phyloP scores from a whole-genome alignment of 2,797 vertebrate genomes.

The Podarcis siculus region DNA sequence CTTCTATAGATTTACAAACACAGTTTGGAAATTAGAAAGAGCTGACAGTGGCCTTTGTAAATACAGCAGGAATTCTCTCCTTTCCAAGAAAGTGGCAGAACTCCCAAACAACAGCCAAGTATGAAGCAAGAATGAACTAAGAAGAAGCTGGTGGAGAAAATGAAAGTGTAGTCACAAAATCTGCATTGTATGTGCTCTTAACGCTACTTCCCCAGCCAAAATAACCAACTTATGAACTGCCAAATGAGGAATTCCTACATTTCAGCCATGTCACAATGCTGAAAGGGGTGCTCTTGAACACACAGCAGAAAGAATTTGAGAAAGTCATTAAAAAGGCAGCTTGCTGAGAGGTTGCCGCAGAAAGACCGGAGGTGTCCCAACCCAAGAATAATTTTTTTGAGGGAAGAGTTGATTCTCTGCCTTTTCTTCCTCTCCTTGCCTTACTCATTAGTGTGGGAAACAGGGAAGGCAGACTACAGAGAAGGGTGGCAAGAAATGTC shows the following conservation, averaged over 20 bases:
- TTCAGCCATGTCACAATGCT: neutral
- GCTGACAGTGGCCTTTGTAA: neutral
- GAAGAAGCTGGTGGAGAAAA: neutral
- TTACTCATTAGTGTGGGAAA: neutral
- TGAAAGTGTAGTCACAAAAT: neutral
- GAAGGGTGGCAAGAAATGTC: neutral
- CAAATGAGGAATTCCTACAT: constrained; percentile 19
- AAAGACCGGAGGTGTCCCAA: constrained; percentile 1
- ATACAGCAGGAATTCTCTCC: neutral
- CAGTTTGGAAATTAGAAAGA: neutral
- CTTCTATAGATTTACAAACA: neutral
- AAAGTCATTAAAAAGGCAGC: constrained; percentile 21
- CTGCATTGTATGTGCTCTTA: neutral
- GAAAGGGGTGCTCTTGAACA: constrained; percentile 2
- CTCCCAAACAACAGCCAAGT: neutral
- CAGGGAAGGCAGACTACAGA: neutral
- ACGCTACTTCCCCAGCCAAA: neutral
- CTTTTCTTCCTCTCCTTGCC: neutral
- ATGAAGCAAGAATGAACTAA: neutral
- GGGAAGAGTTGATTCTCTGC: neutral
- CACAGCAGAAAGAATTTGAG: neutral
- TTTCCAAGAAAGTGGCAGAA: neutral
- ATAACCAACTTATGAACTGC: neutral
- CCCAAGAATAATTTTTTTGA: neutral
- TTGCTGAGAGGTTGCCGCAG: constrained; percentile 7